Conservation (phyloP, 1,140 invertebrate genomes). For the Ladona fulva region DNA sequence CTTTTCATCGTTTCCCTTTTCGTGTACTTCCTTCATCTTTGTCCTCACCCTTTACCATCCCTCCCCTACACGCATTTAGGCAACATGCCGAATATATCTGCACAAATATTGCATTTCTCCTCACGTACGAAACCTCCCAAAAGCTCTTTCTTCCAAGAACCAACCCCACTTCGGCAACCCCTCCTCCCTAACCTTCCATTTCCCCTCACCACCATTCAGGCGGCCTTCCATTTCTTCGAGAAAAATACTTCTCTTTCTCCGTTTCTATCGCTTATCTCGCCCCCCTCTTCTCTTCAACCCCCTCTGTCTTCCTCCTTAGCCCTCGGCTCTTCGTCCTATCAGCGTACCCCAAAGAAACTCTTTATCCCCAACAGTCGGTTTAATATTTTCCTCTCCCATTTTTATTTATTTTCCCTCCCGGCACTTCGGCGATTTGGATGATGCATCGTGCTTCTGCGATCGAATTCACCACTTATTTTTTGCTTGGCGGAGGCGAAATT, state of each 20-base stretch:
- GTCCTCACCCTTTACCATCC: neutral
- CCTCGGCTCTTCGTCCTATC: neutral
- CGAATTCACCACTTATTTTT: neutral
- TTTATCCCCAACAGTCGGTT: neutral
- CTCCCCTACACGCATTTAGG: neutral
- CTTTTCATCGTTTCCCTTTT: neutral
- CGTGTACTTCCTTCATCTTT: neutral
- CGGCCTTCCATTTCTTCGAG: slow-evolving; percentile 7
- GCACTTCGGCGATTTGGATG: neutral
- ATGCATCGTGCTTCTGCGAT: neutral
- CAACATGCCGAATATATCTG: slow-evolving; percentile 5
- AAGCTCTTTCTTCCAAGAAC: neutral
- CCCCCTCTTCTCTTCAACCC: neutral
- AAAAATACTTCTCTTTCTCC: neutral
- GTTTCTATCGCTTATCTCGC: neutral
- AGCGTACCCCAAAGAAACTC: slow-evolving; percentile 3
- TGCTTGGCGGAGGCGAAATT: no score
- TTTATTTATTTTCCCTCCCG: neutral
- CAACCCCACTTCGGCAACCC: neutral
- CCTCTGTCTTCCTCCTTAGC: neutral
- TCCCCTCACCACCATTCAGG: neutral
- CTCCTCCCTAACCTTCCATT: neutral
- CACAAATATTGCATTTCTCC: slow-evolving; percentile 3
- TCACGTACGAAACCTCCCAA: neutral
- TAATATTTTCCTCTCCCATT: neutral